Evolutionary conservation across 2,888 invertebrate species (phyloP).

Genomic region (Nesidiocoris tenuis): DNA sequence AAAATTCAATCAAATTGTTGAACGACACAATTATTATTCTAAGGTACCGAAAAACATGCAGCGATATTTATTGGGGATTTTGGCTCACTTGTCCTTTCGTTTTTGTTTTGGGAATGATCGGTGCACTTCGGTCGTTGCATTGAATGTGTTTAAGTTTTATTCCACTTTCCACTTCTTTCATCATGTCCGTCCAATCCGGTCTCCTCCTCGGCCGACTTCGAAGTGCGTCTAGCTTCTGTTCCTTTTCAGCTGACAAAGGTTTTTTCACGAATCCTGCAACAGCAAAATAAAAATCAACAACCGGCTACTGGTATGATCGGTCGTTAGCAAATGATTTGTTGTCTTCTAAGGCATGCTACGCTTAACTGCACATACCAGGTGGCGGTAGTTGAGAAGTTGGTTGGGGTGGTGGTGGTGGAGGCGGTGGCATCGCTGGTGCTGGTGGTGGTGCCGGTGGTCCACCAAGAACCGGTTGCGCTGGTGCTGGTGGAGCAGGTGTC

Average conservation of each 20-base stretch:
- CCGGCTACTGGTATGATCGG: too few species aligned
- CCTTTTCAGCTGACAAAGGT: slow-evolving; percentile 62
- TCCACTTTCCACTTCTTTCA: slow-evolving; percentile 86
- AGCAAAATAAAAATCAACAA: too few species aligned
- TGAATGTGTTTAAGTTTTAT: slow-evolving; percentile 76
- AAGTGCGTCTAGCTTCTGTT: slow-evolving; percentile 69
- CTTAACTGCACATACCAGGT: slow-evolving; percentile 24
- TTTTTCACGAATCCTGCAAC: slow-evolving; percentile 54
- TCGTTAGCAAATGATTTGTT: too few species aligned
- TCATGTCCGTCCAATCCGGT: slow-evolving; percentile 86
- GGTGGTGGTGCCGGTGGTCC: slow-evolving; percentile 54
- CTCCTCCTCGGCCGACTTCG: slow-evolving; percentile 73
- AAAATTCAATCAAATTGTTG: slow-evolving; percentile 26
- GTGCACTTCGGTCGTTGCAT: slow-evolving; percentile 75
- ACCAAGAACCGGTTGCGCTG: background rate
- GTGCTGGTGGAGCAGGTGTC: slow-evolving; percentile 28
- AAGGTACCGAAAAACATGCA: too few species aligned
- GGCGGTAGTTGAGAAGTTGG: slow-evolving; percentile 42
- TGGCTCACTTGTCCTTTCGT: slow-evolving; percentile 51
- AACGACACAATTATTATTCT: too few species aligned
- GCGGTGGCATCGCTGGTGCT: slow-evolving; percentile 64
- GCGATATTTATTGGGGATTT: too few species aligned
- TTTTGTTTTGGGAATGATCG: slow-evolving; percentile 57
- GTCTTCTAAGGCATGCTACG: too few species aligned
- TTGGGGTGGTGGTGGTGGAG: slow-evolving; percentile 45